A percentile compares a stretch with the other conserved stretches of the same genome.
Evolutionary conservation across 1,140 invertebrate genomes (phyloP).

Genomic region (Drosophila oshimai): DNA sequence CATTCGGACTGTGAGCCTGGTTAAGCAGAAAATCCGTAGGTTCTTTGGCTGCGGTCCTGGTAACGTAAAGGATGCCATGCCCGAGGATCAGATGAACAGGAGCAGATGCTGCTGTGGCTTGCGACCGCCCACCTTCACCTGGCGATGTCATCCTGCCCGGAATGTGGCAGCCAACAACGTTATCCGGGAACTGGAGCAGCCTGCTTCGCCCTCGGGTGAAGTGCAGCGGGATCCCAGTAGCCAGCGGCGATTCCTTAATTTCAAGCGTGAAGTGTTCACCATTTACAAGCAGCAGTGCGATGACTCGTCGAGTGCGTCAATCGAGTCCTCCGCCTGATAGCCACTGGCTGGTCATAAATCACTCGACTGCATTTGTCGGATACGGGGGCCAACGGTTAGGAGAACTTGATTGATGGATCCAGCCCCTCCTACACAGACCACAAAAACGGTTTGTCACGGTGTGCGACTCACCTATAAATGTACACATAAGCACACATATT

Average conservation of each 20-base stretch:
- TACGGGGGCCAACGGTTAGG: constrained; percentile 35
- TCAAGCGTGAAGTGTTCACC: constrained; percentile 26
- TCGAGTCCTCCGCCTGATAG: constrained; percentile 45
- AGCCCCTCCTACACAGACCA: neutral
- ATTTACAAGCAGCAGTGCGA: constrained; percentile 29
- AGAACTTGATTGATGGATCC: constrained; percentile 51
- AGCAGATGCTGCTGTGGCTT: constrained; percentile 44
- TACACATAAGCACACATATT: constrained; percentile 8
- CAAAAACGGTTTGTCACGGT: constrained; percentile 26
- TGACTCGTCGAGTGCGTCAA: constrained; percentile 42
- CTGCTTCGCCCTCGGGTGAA: neutral
- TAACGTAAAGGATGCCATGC: constrained; percentile 35
- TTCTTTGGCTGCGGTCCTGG: constrained; percentile 21
- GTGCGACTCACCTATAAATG: neutral
- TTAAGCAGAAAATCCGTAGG: constrained; percentile 27
- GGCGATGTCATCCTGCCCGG: constrained; percentile 35
- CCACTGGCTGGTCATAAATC: constrained; percentile 34
- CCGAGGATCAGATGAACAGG: constrained; percentile 16
- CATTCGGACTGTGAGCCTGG: constrained; percentile 52
- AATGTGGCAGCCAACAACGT: neutral
- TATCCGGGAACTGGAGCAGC: neutral
- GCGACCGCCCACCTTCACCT: constrained; percentile 35
- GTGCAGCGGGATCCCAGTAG: constrained; percentile 7
- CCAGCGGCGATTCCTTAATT: constrained; percentile 8
- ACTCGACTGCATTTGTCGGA: constrained; percentile 27